Conservation (phyloP, 2,113 vertebrate species). For the Nesogale talazaci region DNA sequence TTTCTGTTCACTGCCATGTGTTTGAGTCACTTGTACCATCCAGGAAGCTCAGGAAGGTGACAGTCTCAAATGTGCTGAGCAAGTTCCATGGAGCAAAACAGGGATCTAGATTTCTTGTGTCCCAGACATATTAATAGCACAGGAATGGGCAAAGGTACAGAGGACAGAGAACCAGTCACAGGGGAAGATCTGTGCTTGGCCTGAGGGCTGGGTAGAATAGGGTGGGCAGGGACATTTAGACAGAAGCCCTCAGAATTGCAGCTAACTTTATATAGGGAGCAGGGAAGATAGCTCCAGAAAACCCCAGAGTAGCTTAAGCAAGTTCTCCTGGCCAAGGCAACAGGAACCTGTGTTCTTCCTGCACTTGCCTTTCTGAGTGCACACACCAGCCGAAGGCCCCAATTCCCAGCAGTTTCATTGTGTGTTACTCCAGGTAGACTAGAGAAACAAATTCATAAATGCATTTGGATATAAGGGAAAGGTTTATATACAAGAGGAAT, state of each 20-base stretch:
- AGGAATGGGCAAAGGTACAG: neutral
- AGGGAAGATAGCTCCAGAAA: neutral
- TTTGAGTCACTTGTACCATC: neutral
- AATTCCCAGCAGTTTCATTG: neutral
- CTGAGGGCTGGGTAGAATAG: neutral
- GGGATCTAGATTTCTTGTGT: neutral
- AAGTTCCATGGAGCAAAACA: neutral
- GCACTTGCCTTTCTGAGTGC: neutral
- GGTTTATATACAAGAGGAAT: too few species aligned
- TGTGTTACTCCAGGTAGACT: too few species aligned
- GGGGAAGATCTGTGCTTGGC: neutral
- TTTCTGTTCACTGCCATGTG: neutral
- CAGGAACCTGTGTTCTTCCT: neutral
- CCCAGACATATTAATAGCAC: neutral
- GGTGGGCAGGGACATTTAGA: neutral
- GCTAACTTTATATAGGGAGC: neutral
- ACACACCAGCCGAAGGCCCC: neutral
- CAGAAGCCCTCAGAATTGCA: neutral
- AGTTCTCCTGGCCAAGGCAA: neutral
- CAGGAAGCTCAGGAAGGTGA: neutral
- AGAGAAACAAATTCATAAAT: too few species aligned
- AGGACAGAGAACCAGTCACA: neutral
- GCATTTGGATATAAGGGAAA: too few species aligned
- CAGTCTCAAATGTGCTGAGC: neutral
- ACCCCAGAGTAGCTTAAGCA: neutral